Base-by-base conservation (phyloP, 1,140 invertebrate species). In the Drosophila ercepeae region DNA sequence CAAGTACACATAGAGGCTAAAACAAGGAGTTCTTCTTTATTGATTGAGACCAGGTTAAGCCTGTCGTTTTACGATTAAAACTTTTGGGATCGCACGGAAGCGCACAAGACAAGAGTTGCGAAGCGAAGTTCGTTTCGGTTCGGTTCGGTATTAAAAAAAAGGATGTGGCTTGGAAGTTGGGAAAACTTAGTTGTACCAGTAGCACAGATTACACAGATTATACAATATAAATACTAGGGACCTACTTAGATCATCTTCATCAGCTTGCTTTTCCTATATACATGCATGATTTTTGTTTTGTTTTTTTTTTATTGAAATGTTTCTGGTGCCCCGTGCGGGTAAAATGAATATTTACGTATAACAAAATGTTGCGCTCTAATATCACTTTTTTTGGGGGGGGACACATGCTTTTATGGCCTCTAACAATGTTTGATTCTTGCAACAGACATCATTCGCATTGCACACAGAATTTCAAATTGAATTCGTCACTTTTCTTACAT, bases 71-170 rank as follows among this genome's bases (percentile, higher is more conserved):
- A 59, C 53, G 79, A 86, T 84, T 84, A 61, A 63, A 83, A 84
- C 70, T 84, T 65, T 86, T 84, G 54, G 81, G 59, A 73, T 79
- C 76, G 81, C 81, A 76, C 36, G 81, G 81, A 84, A 84, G 81
- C 81, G 81, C 81, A 57, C 59, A 86, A 76, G 70, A 29, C 60
- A 14, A 14, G 19, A 18, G 48, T 19, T 32, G 6, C 16, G 57
- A 51, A 27, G 51, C 51, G 49, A 36, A 44, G 21, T 21, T 21
- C 21, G 21, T n/a, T n/a, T n/a, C n/a, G n/a, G n/a, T n/a, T n/a
- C n/a, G n/a, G n/a, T n/a, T n/a, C 2, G 21, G 4, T 21, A 21
- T 21, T 7, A 11, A 34, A 23, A 29, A 27, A 18, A 13, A n/a
- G 18, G 16, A 16, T 5, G 36, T 39, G 42, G 51, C 13, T 36